Conservation (phyloP, 2,888 invertebrate genomes). For the Eupithecia centaureata region DNA sequence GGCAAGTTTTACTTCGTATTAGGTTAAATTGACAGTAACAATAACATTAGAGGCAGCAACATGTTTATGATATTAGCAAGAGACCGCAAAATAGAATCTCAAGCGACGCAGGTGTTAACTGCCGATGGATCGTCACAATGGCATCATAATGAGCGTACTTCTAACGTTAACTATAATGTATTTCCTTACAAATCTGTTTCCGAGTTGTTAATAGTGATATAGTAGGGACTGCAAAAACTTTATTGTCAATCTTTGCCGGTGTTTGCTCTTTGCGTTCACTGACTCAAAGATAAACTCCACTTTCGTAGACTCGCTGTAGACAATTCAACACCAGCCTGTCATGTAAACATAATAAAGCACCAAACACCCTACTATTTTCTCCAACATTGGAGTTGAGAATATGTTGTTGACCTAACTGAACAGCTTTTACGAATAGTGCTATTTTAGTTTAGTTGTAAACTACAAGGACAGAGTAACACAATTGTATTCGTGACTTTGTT, state of each 20-base stretch:
- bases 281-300: constrained; percentile 24
- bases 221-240: constrained; percentile 17
- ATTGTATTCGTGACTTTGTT: constrained; percentile 18
- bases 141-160: constrained; percentile 36
- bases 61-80: constrained; percentile 51
- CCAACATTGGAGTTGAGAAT: constrained; percentile 7
- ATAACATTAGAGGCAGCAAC: constrained; percentile 37
- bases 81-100: constrained; percentile 40
- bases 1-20: not conserved
- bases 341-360: constrained; percentile 17
- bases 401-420: constrained; percentile 3
- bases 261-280: constrained; percentile 21
- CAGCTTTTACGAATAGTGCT: constrained; percentile 15
- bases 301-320: constrained; percentile 18
- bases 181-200: constrained; percentile 36
- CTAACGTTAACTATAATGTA: constrained; percentile 31
- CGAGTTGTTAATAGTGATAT: constrained; percentile 36
- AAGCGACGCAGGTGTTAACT: constrained; percentile 49
- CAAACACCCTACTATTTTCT: constrained; percentile 2
- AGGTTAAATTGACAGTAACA: constrained; percentile 39
- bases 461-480: constrained; percentile 8
- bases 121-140: constrained; percentile 43
- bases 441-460: constrained; percentile 18
- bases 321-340: constrained; percentile 11
- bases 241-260: constrained; percentile 36